These are phyloP conservation scores for Achlya flavicornis DNA, from an alignment of 2,888 invertebrate genomes.

Conservation along the genomic window DNA sequence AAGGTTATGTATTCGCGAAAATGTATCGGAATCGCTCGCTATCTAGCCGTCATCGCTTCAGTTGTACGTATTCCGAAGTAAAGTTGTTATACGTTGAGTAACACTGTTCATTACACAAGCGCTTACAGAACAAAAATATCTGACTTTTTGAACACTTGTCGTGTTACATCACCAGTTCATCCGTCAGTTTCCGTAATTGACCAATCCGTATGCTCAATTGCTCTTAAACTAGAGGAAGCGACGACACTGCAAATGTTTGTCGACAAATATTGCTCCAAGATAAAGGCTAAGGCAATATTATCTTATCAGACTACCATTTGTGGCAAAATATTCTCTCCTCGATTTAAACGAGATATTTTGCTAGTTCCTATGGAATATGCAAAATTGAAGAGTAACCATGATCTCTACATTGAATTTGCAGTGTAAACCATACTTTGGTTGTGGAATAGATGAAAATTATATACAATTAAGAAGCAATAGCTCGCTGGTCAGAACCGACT, in stretches of 20 bases:
- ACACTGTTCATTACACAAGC: slow-evolving; percentile 7
- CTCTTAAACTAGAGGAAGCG: background rate
- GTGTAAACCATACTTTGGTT: slow-evolving; percentile 41
- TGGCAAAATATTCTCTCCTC: background rate
- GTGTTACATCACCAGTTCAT: slow-evolving; percentile 11
- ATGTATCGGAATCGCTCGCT: slow-evolving; percentile 6
- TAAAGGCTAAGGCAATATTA: background rate
- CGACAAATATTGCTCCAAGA: slow-evolving; percentile 4
- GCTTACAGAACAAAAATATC: background rate
- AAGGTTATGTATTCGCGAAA: slow-evolving; percentile 27
- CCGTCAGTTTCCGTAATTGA: slow-evolving; percentile 5
- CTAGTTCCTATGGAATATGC: background rate
- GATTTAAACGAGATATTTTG: background rate
- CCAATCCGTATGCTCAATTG: background rate
- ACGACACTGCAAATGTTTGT: background rate
- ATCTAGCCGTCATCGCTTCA: background rate
- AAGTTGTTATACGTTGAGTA: background rate
- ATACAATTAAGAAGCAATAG: slow-evolving; percentile 47
- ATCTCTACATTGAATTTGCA: slow-evolving; percentile 50
- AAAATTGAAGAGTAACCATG: background rate
- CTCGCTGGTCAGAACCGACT: slow-evolving; percentile 21
- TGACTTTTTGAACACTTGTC: slow-evolving; percentile 11
- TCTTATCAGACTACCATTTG: background rate
- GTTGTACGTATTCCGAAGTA: background rate
- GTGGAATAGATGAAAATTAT: slow-evolving; percentile 55